phyloP scores from a whole-genome alignment of 2,113 vertebrate species.

The Pygathrix nemaeus region DNA sequence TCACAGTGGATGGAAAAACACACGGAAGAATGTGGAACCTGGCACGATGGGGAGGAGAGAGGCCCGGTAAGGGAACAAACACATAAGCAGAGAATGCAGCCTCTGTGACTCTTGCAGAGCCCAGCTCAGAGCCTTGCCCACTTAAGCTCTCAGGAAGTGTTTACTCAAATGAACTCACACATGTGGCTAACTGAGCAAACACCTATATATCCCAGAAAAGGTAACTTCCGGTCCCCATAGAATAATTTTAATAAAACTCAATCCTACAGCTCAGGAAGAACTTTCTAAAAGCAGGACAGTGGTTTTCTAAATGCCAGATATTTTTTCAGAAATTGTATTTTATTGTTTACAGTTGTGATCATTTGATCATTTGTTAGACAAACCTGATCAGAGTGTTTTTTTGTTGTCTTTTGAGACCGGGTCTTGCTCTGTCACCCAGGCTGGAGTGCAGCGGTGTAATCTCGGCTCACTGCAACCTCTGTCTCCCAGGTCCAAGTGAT shows the following conservation, averaged over 20 bases:
- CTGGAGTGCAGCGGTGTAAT: no score
- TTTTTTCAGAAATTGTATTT: background rate
- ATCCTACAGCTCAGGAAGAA: background rate
- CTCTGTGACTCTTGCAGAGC: background rate
- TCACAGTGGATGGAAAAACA: background rate
- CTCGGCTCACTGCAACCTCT: no score
- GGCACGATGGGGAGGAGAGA: background rate
- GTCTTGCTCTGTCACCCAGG: no score
- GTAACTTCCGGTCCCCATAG: no score
- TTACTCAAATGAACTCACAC: background rate
- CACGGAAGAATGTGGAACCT: background rate
- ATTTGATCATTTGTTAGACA: background rate
- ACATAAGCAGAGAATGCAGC: background rate
- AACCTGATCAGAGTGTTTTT: background rate
- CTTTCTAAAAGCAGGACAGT: background rate
- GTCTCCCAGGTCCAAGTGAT: no score
- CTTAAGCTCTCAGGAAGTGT: background rate
- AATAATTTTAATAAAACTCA: background rate
- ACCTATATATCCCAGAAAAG: background rate
- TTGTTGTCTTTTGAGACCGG: no score
- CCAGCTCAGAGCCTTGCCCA: background rate
- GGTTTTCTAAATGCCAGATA: background rate
- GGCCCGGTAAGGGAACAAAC: background rate
- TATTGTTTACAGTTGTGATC: background rate
- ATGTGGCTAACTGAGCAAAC: no score